Evolutionary conservation across 2,888 invertebrate genomes (phyloP).

Genomic region (Agonum fuliginosum): DNA sequence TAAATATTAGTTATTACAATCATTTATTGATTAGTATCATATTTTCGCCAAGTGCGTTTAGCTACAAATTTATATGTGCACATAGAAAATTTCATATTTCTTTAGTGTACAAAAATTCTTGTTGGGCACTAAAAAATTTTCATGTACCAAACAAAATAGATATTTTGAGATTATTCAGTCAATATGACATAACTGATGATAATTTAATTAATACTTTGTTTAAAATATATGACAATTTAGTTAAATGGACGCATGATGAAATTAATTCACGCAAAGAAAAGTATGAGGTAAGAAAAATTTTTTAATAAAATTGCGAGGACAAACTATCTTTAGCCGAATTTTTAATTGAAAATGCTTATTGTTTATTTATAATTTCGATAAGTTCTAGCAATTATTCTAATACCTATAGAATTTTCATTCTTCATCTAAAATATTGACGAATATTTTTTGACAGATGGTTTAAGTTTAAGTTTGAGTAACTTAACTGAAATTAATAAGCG

Average conservation of each 20-base stretch:
- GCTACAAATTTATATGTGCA: neutral
- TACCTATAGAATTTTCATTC: no score
- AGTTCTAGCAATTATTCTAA: no score
- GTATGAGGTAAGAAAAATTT: conserved; percentile 16
- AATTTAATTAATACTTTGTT: neutral
- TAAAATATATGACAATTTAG: conserved; percentile 32
- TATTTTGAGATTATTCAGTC: neutral
- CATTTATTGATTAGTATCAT: conserved; percentile 17
- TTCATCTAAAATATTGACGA: no score
- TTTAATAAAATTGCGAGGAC: neutral
- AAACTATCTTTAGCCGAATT: no score
- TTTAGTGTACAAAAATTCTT: neutral
- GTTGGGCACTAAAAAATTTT: conserved; percentile 13
- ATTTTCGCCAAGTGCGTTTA: conserved; percentile 20
- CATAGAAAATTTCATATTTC: conserved; percentile 23
- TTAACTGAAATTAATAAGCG: no score
- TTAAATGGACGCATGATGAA: neutral
- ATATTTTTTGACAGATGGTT: no score
- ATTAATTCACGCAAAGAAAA: conserved; percentile 18
- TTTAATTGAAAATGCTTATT: no score
- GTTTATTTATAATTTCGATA: neutral
- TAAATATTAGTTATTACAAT: neutral
- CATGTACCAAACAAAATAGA: conserved; percentile 9
- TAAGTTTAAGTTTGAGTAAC: no score
- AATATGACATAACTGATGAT: neutral